Evolutionary conservation across 2,888 invertebrate species (phyloP), one percentile per base, ranked within the genome.

Genomic region (Pantelozetes paolii): DNA sequence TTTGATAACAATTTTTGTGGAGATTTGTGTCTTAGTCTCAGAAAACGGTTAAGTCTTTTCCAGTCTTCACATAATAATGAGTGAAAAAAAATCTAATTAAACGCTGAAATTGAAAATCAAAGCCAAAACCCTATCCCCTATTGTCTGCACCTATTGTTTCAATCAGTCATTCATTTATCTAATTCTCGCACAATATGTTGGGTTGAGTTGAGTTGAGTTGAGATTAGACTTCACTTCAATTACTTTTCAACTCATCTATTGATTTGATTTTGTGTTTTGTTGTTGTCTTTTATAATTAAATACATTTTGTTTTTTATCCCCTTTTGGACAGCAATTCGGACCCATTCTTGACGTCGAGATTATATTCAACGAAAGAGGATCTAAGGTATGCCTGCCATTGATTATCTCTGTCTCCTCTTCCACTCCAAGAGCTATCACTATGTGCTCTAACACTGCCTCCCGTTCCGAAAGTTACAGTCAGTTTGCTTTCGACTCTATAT

Each of bases 301-400:
- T 26, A 59, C 13, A 28, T 30, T 59, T 59, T 28, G 20, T 50
- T 50, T 50, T 50, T 50, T 20, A 1, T 50, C 20, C 3, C 20
- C 9, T 20, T 59, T 59, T 11, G 15, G 9, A 73, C 50, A 96
- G 94, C 95, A 96, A 90, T 98, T 92, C 86, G 98, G 98, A 83
- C 90, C 91, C 82, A 98, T 99, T 84, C 88, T 97, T 84, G 98
- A 98, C 86, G 98, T 97, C 85, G 98, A 99, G 89, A 99, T 98
- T 82, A 98, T 98, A 85, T 99, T 98, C 88, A 99, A 99, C 86
- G 98, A 99, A 86, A 88, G 98, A 80, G 99, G 98, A 85, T 97
- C 97, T 81, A 99, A 99, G 73, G 73, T 73, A 50, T 50, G 50
- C 1, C 45, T 50, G 20, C 15, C 20, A n/a, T 45, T 18, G 50